Percentiles rank a stretch among this genome's conserved stretches.
Conservation (phyloP, 2,113 vertebrate species). For the Gallinago undulata region DNA sequence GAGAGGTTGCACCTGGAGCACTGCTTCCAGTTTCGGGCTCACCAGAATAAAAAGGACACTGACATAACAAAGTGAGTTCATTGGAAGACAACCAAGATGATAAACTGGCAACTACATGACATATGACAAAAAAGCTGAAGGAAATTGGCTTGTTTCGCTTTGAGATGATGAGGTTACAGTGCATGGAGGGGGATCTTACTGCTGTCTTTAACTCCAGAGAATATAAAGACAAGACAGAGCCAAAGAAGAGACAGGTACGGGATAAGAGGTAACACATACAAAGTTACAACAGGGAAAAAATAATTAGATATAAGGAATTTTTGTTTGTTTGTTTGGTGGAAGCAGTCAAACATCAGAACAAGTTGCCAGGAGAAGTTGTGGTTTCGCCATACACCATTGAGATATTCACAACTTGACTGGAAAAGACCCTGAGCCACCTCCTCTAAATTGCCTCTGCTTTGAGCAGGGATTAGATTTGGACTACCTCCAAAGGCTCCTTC, state of each 20-base stretch:
- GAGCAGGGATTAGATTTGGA: neutral
- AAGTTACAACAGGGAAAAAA: neutral
- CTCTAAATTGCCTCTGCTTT: neutral
- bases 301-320: neutral
- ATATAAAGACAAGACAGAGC: neutral
- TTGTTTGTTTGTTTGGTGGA: neutral
- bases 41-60: neutral
- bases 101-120: neutral
- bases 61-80: neutral
- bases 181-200: neutral
- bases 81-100: neutral
- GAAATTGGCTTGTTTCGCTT: neutral
- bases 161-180: neutral
- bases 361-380: neutral
- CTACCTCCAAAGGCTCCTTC: neutral
- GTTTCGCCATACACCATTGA: neutral
- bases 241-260: neutral
- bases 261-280: neutral
- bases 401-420: neutral
- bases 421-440: neutral
- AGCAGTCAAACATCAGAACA: neutral
- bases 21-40: neutral
- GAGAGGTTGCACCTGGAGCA: neutral
- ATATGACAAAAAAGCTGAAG: neutral
- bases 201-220: neutral